Evolutionary conservation across 2,113 vertebrate species (phyloP), one percentile per base, ranked within the genome.

Genomic region (Marcusenius ussheri): DNA sequence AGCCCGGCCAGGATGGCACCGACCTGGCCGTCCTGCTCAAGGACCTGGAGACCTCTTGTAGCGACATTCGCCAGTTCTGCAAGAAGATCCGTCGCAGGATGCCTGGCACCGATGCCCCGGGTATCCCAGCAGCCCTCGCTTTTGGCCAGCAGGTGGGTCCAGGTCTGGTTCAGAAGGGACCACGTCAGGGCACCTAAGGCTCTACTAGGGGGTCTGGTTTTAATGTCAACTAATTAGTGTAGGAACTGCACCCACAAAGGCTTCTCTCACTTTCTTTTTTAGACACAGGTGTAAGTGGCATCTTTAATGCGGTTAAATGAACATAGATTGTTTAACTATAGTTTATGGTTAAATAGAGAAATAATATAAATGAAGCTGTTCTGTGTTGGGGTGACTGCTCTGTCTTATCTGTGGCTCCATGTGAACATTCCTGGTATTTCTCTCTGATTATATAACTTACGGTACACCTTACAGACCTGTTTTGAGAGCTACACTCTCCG

Each of bases 41-140:
- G 92, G 98, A 99, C 94, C 94, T 99, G 94, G 97, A 98, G 94
- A 99, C 98, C 0, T 99, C 98, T 0, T 99, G 98, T 94, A 98
- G 97, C 0, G 98, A 99, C 94, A 97, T 98, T 91, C 95, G 97
- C 4, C 98, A 99, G 95, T 99, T 99, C 96, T 99, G 98, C 94
- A 99, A 99, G 95, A 99, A 99, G 95, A 98, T 99, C 92, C 94
- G 98, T 3, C 97, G 98, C 90, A 96, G 98, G 85, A 99, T 99
- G 98, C 98, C 98, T 0, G 98, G 98, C 31, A 99, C 98, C 0
- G 98, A 98, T 0, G 98, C 97, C 0, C 98, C 98, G 0, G 98
- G 98, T 1, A 99, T 99, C 89, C 98, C 98, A 0, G 93, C 97
- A 0, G 98, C 98, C 0, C 97, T 99, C 88, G 95, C 91, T 94